Base-by-base conservation (phyloP, 2,888 invertebrate genomes). In the Synanthedon andrenaeformis region DNA sequence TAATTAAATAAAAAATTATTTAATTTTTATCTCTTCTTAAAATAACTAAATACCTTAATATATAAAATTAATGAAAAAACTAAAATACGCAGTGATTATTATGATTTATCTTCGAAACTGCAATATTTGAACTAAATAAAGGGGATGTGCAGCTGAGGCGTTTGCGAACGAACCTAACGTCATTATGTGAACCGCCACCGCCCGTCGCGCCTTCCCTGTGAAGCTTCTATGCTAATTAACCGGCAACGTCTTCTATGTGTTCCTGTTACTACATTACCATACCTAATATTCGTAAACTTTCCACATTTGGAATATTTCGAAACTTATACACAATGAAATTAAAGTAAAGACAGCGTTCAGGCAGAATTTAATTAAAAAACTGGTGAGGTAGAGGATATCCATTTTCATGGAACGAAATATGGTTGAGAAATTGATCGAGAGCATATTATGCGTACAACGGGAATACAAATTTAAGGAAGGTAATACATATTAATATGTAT, bases 261-360 rank as follows among this genome's bases (percentile, higher is more conserved):
- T 53, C 57, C 55, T 52, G 56, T 49, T 42, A 68, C 64, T 66
- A 65, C 64, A 69, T 68, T 69, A 66, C 60, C 68, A 67, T 67
- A 69, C 60, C 58, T 58, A 62, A 62, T 51, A 52, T 49, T 53
- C 52, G 58, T 42, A 11, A 54, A 53, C 58, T 62, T 54, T 57
- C 51, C 53, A 64, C 58, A 61, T 63, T 64, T 61, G 61, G 61
- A 63, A 53, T 45, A 14, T 45, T 45, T 14, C 14, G 12, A n/a
- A 14, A 45, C 6, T 45, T 14, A 14, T n/a, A n/a, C n/a, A 45
- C n/a, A n/a, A 3, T 4, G 45, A 13, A 45, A 14, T 12, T 14
- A 4, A 45, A 45, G 45, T 13, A 45, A 45, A 13, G 45, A 4
- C 6, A 13, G 14, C 2, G 12, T 45, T 45, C 11, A 45, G 14